These are phyloP conservation scores for Branchellion lobata DNA, from an alignment of 2,888 invertebrate species.

Conservation along the genomic window DNA sequence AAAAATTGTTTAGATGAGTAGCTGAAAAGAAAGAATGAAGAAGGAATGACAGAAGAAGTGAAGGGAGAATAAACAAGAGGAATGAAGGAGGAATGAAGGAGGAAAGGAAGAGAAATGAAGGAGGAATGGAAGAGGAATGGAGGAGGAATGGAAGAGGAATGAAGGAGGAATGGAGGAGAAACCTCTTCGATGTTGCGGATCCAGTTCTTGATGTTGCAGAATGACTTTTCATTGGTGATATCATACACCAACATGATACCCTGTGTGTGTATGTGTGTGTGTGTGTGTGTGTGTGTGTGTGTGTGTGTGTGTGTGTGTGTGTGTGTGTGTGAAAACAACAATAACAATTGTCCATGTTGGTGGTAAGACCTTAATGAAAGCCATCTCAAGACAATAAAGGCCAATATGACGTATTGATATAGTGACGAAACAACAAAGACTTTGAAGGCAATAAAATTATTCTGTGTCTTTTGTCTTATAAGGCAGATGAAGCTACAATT, in stretches of 20 bases:
- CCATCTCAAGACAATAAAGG: too few relatives aligned
- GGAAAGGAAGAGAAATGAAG: background rate
- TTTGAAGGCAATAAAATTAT: too few relatives aligned
- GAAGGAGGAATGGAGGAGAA: background rate
- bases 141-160: background rate
- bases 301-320: too few relatives aligned
- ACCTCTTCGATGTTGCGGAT: conserved; percentile 94
- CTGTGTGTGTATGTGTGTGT: too few relatives aligned
- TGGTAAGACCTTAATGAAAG: too few relatives aligned
- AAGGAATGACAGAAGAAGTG: background rate
- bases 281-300: too few relatives aligned
- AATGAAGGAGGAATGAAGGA: background rate
- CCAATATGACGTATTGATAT: too few relatives aligned
- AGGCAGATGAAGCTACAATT: too few relatives aligned
- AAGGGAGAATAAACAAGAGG: background rate
- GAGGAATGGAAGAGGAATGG: background rate
- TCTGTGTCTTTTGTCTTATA: too few relatives aligned
- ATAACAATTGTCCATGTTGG: too few relatives aligned
- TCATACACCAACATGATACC: conserved; percentile 99
- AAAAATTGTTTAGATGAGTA: background rate
- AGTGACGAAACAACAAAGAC: too few relatives aligned
- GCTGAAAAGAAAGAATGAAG: background rate
- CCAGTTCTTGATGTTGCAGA: conserved; percentile 99
- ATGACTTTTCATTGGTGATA: conserved; percentile 97
- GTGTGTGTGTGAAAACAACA: too few relatives aligned